A percentile compares a stretch with the other conserved stretches of the same genome.
These are phyloP conservation scores for Triplophysa bombifrons DNA, from an alignment of 2,797 vertebrate species.

Conservation along the genomic window DNA sequence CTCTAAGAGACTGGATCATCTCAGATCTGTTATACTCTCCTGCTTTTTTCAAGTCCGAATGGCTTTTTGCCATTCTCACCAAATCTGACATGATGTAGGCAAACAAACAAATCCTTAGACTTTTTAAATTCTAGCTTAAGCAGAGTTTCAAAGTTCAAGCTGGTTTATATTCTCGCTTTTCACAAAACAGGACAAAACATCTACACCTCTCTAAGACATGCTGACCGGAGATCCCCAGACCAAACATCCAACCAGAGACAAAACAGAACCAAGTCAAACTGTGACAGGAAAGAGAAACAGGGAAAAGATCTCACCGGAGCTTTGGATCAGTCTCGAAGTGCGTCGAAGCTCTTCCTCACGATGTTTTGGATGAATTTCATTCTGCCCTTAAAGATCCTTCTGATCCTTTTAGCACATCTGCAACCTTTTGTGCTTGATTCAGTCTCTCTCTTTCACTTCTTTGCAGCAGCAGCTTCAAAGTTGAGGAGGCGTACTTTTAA, in stretches of 20 bases:
- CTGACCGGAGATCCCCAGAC: not conserved
- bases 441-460: slow-evolving; percentile 1
- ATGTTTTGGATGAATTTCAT: slow-evolving; percentile 28
- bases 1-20: not conserved
- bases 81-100: not conserved
- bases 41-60: not conserved
- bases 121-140: not conserved
- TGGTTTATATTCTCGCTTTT: not conserved
- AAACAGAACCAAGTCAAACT: not conserved
- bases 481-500: not conserved
- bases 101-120: not conserved
- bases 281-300: not conserved
- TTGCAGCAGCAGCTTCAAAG: slow-evolving; percentile 30
- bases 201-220: not conserved
- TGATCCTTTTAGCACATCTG: slow-evolving; percentile 1
- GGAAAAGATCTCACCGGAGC: slow-evolving; percentile 21
- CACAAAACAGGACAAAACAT: not conserved
- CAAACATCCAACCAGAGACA: not conserved
- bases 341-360: slow-evolving; percentile 4
- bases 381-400: slow-evolving; percentile 32
- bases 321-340: slow-evolving; percentile 21
- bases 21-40: not conserved
- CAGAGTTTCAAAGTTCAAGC: slow-evolving; percentile 9
- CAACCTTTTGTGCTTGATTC: slow-evolving; percentile 4
- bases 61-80: not conserved